A percentile compares a stretch with the other conserved stretches of the same genome.
phyloP scores from a whole-genome alignment of 1,140 invertebrate genomes.

The Drosophila paulistorum region DNA sequence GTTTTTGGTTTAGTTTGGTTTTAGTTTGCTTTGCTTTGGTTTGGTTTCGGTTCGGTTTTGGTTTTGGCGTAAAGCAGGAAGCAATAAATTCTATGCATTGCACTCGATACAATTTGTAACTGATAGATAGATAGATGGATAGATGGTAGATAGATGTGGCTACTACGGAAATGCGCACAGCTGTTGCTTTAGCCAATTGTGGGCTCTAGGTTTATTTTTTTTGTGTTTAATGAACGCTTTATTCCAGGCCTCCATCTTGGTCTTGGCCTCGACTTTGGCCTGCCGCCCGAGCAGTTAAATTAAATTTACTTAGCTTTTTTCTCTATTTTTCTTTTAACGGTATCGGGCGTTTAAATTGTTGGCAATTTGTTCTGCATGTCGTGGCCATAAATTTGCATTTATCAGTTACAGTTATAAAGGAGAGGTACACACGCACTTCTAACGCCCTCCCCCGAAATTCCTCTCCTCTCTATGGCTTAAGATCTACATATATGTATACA shows the following conservation, averaged over 20 bases:
- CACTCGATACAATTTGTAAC: conserved; percentile 75
- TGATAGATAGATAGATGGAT: conserved; percentile 57
- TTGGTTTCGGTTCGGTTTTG: conserved; percentile 10
- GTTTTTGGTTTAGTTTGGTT: conserved; percentile 42
- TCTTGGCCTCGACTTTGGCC: background rate
- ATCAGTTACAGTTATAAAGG: conserved; percentile 69
- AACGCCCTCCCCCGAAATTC: background rate
- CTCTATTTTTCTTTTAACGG: conserved; percentile 50
- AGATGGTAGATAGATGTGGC: conserved; percentile 45
- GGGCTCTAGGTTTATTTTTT: conserved; percentile 11
- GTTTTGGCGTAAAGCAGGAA: conserved; percentile 70
- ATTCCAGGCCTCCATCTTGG: conserved; percentile 9
- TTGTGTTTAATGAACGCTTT: conserved; percentile 59
- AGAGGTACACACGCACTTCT: conserved; percentile 39
- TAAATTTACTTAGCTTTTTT: conserved; percentile 48
- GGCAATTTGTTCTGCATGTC: conserved; percentile 67
- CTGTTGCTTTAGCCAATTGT: conserved; percentile 31
- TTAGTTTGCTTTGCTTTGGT: background rate
- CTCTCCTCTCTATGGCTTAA: background rate
- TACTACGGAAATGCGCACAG: conserved; percentile 62
- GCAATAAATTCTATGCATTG: conserved; percentile 81
- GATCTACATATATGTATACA: background rate
- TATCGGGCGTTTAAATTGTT: conserved; percentile 65
- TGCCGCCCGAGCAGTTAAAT: conserved; percentile 51
- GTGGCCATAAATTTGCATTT: conserved; percentile 69